Evolutionary conservation across 2,113 vertebrate species (phyloP).

Genomic region (Brachypteracias leptosomus): DNA sequence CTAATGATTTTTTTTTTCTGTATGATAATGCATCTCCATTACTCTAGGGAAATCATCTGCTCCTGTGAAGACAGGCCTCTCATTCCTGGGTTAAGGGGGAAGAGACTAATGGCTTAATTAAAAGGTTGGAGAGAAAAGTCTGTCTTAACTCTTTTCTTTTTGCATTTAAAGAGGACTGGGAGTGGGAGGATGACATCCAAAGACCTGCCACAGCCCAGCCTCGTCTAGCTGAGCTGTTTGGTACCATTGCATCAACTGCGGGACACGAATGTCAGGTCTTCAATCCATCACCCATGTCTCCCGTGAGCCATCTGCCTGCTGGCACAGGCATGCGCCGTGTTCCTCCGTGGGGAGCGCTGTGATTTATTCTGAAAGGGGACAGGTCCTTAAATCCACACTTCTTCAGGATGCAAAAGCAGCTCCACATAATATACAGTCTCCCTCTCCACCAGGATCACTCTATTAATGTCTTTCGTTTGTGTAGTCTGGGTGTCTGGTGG

Average conservation of each 20-base stretch:
- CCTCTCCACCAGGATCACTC: constrained; percentile 8
- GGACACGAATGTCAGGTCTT: background rate
- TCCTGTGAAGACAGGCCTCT: constrained; percentile 41
- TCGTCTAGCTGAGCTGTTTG: background rate
- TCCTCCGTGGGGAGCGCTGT: background rate
- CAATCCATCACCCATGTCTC: background rate
- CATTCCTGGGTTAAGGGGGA: constrained; percentile 48
- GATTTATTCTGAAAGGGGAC: constrained; percentile 28
- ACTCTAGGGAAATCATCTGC: constrained; percentile 58
- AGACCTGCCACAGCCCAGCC: background rate
- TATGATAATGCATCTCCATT: constrained; percentile 62
- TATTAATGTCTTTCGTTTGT: constrained; percentile 60
- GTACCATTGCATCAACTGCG: background rate
- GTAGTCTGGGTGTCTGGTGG: background rate
- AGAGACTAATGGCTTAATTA: constrained; percentile 59
- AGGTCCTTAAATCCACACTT: constrained; percentile 9
- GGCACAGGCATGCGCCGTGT: accelerated
- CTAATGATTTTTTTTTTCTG: constrained; percentile 52
- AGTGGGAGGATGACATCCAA: background rate
- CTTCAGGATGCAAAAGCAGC: constrained; percentile 15
- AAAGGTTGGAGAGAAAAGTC: constrained; percentile 27
- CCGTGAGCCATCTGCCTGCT: background rate
- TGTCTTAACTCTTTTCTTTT: background rate
- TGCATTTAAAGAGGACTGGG: background rate
- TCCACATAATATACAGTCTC: background rate